A percentile compares a stretch with the other conserved stretches of the same genome.
These are phyloP conservation scores for Stegophylla sp. DNA, from an alignment of 2,888 invertebrate genomes.

Conservation along the genomic window DNA sequence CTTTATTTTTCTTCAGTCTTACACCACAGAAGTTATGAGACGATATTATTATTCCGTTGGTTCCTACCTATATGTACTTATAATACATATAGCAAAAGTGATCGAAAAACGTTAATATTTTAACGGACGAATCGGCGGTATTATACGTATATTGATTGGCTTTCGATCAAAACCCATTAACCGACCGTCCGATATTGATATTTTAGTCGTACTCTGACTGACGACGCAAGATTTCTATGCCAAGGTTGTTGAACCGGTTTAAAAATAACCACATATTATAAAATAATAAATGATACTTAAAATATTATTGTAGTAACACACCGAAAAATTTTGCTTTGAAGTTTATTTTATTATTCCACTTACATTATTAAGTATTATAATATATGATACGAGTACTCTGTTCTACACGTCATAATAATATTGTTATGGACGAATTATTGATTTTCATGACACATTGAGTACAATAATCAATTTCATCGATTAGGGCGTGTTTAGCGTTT, in stretches of 20 bases:
- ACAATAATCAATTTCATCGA: no score
- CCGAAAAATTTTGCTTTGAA: not conserved
- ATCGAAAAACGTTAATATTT: not conserved
- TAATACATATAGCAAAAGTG: not conserved
- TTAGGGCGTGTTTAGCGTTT: no score
- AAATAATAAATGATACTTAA: no score
- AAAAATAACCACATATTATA: slow-evolving; percentile 11
- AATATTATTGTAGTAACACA: not conserved
- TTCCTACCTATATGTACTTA: not conserved
- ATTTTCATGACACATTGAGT: no score
- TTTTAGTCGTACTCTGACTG: no score
- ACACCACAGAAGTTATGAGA: not conserved
- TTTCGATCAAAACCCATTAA: slow-evolving; percentile 26
- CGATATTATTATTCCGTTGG: slow-evolving; percentile 5
- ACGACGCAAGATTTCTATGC: slow-evolving; percentile 13
- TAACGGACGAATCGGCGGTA: not conserved
- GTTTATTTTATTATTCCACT: not conserved
- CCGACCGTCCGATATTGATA: slow-evolving; percentile 1
- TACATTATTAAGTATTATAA: no score
- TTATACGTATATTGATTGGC: slow-evolving; percentile 30
- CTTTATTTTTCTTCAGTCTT: slow-evolving; percentile 11
- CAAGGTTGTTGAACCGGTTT: slow-evolving; percentile 50
- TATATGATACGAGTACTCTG: no score
- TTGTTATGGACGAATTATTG: no score
- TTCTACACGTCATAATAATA: no score